These are phyloP conservation scores for Diorhabda carinulata DNA, from an alignment of 1,140 invertebrate genomes.

Conservation along the genomic window DNA sequence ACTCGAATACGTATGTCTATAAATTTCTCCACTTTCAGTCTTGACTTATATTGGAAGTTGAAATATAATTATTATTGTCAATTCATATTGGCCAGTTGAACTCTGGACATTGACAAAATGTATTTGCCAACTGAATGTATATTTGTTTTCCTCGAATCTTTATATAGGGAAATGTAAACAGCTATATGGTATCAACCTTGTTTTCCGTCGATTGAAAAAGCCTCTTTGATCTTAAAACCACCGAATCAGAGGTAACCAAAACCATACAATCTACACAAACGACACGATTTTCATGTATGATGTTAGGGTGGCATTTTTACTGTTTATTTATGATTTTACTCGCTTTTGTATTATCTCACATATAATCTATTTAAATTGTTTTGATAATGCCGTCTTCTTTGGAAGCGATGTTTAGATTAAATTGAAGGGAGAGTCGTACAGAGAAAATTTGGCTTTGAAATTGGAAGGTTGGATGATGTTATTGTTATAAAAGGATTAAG, in stretches of 20 bases:
- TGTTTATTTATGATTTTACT: slow-evolving; percentile 16
- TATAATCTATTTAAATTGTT: slow-evolving; percentile 16
- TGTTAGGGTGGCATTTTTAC: slow-evolving; percentile 4
- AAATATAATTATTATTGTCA: no score
- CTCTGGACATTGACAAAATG: background rate
- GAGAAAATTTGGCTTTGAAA: background rate
- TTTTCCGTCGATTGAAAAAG: slow-evolving; percentile 2
- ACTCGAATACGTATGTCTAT: no score
- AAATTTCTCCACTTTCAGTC: no score
- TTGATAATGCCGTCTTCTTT: slow-evolving; percentile 10
- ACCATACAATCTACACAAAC: background rate
- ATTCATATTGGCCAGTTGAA: no score
- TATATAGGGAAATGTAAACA: slow-evolving; percentile 2
- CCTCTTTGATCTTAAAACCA: background rate
- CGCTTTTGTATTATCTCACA: slow-evolving; percentile 10
- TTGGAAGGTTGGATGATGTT: background rate
- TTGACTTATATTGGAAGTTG: no score
- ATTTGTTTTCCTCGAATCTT: background rate
- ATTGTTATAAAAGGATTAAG: slow-evolving; percentile 1
- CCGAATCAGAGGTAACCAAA: background rate
- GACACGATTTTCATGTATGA: slow-evolving; percentile 3
- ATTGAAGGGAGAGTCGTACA: background rate
- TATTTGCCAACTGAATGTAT: background rate
- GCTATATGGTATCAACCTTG: background rate
- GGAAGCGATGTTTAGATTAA: slow-evolving; percentile 1